Percentiles rank a stretch among this genome's conserved stretches.
phyloP scores from a whole-genome alignment of 2,797 vertebrate species.

The Hirundo rustica region DNA sequence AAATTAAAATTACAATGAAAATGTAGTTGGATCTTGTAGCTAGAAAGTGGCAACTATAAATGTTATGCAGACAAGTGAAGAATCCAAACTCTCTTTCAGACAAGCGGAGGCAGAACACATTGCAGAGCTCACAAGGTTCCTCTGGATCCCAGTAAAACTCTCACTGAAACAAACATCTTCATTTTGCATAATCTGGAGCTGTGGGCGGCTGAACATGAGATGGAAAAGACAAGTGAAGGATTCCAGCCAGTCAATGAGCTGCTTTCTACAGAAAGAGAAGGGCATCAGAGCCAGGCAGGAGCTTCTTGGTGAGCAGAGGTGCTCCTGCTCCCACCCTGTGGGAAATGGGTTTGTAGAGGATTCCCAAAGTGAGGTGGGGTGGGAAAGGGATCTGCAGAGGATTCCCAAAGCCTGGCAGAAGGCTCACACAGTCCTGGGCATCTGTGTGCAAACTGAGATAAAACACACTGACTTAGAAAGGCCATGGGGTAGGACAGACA shows the following conservation, averaged over 20 bases:
- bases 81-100: not conserved
- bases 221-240: not conserved
- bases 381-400: not conserved
- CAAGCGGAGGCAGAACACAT: not conserved
- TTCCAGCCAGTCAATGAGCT: not conserved
- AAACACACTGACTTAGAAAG: no score
- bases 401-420: no score
- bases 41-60: not conserved
- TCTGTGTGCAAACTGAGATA: no score
- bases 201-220: not conserved
- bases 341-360: not conserved
- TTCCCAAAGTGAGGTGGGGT: no score
- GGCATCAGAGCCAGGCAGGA: not conserved
- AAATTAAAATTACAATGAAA: not conserved
- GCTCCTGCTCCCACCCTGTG: not conserved
- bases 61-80: not conserved
- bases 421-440: not conserved
- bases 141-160: not conserved
- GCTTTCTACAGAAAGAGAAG: not conserved
- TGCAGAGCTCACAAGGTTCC: not conserved
- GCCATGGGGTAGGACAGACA: no score
- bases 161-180: slow-evolving; percentile 11
- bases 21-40: not conserved
- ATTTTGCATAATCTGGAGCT: slow-evolving; percentile 33
- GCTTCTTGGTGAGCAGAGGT: not conserved